Base-by-base conservation (phyloP, 2,888 invertebrate species). In the Lasius platythorax region DNA sequence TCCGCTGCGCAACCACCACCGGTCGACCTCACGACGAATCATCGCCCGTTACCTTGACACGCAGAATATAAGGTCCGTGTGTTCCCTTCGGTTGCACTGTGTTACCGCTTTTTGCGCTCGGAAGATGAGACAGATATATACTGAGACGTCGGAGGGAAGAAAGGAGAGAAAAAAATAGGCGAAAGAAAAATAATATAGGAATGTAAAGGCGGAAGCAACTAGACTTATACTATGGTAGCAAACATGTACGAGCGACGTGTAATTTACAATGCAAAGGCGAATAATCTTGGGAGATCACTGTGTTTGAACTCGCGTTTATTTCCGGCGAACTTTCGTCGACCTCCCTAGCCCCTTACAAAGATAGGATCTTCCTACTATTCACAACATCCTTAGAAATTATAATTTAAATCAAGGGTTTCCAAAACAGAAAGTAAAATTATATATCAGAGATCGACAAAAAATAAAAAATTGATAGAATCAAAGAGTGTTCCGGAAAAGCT, bases 1-100 rank as follows among this genome's bases (percentile, higher is more conserved):
- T 91, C 91, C 89, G 87, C 85, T 91, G 91, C 89, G 90, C 89
- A 86, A 83, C n/a, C 63, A 46, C 86, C 87, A 82, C 73, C 81
- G 64, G 76, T 87, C 83, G 83, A 79, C 81, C 86, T 85, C 64
- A 50, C 50, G 56, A 74, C 61, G 82, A 63, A 63, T 72, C 70
- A 43, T 75, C 81, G n/a, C 23, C 33, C 46, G 23, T 33, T 61
- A 56, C 53, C 43, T 63, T 66, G n/a, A 11, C 33, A 33, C 61
- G 18, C n/a, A n/a, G 46, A 56, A 58, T 64, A 58, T 64, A 46
- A 76, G 50, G 68, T 83, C 33, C 40, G 12, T n/a, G 53, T n/a
- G n/a, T 50, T 53, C n/a, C 66, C 37, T n/a, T 53, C 23, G 50
- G 23, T 12, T 30, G n/a, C 37, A 3, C 12, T 5, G 46, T 28